Evolutionary conservation across 2,113 vertebrate genomes (phyloP), one percentile per base, ranked within the genome.

Genomic region (Gopherus evgoodei): DNA sequence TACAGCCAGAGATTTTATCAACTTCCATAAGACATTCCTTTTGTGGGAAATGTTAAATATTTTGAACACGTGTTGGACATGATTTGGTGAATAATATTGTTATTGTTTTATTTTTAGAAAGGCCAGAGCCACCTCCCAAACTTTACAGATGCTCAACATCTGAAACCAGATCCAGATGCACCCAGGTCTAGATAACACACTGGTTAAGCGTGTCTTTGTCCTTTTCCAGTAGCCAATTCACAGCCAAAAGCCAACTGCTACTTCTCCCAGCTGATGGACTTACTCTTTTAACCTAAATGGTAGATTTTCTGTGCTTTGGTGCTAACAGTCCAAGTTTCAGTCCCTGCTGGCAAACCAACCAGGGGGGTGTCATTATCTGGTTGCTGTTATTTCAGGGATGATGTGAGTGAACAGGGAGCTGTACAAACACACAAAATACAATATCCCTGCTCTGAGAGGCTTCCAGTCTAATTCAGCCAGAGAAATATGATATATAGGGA

Each of bases 121-220:
- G 35, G 92, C 35, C 86, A 72, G 81, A 94, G 90, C 83, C 4
- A 86, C 75, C 79, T 44, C 72, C 75, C 90, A 85, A 83, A 50
- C 50, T 96, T 42, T 21, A 38, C 44, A 69, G 65, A 50, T 87
- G 85, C 65, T 91, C 92, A 91, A 57, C 31, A 79, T 87, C 10
- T n/a, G 42, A 78, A 72, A 50, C 81, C 85, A 84, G 76, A 75
- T 29, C 38, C 44, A 42, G 91, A 49, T 6, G 42, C 29, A 6
- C 42, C 75, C 44, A 50, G 8, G 78, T 72, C 22, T 47, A 56
- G 42, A 89, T 47, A 79, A 78, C 42, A 90, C 53, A 88, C 90
- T 35, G 0, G 21, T 88, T 0, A 0, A 76, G 72, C 16, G 82
- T n/a, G 57, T 84, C 88, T 86, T 27, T 84, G 6, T 53, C 81